phyloP scores from a whole-genome alignment of 2,113 vertebrate genomes.

The Protobothrops flavoviridis region DNA sequence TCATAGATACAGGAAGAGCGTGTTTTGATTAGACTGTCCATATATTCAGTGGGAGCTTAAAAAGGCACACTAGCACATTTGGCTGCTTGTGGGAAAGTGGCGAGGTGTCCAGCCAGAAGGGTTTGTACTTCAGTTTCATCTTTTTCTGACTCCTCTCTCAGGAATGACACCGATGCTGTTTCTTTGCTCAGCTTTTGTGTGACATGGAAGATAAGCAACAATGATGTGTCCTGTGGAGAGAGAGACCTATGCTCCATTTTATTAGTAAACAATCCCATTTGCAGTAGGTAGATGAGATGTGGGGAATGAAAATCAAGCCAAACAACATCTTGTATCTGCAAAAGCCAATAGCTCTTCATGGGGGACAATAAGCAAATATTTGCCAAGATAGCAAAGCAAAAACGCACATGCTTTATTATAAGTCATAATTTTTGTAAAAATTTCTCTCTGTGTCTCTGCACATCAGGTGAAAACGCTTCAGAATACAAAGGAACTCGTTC shows the following conservation, averaged over 20 bases:
- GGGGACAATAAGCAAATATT: not conserved
- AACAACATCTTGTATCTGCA: not conserved
- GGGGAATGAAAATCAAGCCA: not conserved
- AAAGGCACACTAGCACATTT: not conserved
- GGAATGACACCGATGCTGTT: not conserved
- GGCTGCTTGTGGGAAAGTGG: not conserved
- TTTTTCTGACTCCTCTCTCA: not conserved
- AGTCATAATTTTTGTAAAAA: not conserved
- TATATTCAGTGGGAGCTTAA: not conserved
- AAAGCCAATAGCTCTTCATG: not conserved
- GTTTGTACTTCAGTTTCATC: not conserved
- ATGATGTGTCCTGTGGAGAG: not conserved
- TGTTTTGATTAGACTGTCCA: not conserved
- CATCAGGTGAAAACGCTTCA: not conserved
- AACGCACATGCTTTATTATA: not conserved
- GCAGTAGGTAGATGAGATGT: rapidly evolving
- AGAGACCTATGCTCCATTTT: not conserved
- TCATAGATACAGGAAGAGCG: not conserved
- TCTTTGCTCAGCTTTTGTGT: not conserved
- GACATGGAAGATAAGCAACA: not conserved
- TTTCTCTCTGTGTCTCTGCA: not conserved
- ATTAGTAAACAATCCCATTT: not conserved
- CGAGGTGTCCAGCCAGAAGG: not conserved
- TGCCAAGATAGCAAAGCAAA: not conserved
- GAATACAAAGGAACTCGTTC: not conserved